These are phyloP conservation scores for Trypoxylon attenuatum DNA, from an alignment of 2,888 invertebrate species.

Conservation along the genomic window DNA sequence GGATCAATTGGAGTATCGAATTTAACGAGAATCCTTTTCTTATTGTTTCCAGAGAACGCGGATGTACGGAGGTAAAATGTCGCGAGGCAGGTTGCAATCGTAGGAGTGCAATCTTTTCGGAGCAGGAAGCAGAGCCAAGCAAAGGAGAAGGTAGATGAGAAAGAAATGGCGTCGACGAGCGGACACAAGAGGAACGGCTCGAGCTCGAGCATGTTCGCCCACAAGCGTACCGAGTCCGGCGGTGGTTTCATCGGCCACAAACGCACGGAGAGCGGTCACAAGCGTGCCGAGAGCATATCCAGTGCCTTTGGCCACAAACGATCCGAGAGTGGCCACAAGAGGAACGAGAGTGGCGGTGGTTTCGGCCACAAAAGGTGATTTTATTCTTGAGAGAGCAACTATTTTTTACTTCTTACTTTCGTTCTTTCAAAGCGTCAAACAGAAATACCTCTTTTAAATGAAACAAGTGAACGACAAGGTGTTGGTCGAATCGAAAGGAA, in stretches of 20 bases:
- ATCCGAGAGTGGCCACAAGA: conserved; percentile 68
- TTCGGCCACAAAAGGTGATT: conserved; percentile 68
- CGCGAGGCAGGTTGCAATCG: conserved; percentile 22
- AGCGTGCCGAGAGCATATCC: conserved; percentile 72
- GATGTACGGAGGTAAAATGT: conserved; percentile 28
- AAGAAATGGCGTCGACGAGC: conserved; percentile 62
- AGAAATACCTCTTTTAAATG: too few species aligned
- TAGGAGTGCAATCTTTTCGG: conserved; percentile 12
- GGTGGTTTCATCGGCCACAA: conserved; percentile 69
- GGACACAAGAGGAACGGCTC: conserved; percentile 71
- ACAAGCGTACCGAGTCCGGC: conserved; percentile 67
- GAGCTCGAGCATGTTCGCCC: conserved; percentile 70
- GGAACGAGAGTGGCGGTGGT: conserved; percentile 65
- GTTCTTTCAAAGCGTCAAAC: neutral
- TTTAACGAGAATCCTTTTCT: neutral
- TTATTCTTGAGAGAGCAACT: neutral
- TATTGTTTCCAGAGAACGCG: conserved; percentile 29
- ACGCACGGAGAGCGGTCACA: conserved; percentile 68
- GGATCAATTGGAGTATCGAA: neutral
- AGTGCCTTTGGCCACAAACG: conserved; percentile 71
- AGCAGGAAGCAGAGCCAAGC: conserved; percentile 13
- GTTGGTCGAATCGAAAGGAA: too few species aligned
- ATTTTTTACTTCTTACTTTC: neutral
- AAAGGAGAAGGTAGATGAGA: conserved; percentile 7
- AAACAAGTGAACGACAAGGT: too few species aligned